Conservation (phyloP, 2,888 invertebrate species). For the Tenthredo amoena region DNA sequence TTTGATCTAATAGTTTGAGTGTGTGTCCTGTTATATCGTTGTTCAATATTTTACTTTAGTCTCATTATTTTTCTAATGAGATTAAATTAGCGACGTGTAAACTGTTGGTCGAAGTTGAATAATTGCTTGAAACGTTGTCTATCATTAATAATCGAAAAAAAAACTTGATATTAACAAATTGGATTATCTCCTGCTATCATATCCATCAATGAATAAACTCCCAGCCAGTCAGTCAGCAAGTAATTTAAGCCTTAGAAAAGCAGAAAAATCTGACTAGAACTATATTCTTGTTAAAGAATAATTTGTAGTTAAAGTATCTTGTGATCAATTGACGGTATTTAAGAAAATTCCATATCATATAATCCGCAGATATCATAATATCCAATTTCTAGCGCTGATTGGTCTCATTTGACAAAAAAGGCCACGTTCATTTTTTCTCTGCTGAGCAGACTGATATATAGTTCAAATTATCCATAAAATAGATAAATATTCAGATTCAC, state of each 20-base stretch:
- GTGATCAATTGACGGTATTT: constrained; percentile 44
- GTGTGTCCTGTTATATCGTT: constrained; percentile 25
- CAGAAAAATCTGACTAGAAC: neutral
- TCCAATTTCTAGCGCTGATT: neutral
- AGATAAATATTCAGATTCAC: neutral
- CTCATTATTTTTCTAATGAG: constrained; percentile 26
- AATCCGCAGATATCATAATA: neutral
- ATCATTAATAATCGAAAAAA: neutral
- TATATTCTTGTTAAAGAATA: neutral
- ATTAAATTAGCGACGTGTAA: neutral
- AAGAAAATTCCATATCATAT: neutral
- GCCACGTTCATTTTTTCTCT: neutral
- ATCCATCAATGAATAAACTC: constrained; percentile 7
- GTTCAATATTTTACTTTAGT: constrained; percentile 3
- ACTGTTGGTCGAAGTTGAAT: constrained; percentile 11
- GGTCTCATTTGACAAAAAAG: neutral
- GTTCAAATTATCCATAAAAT: neutral
- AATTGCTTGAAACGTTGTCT: neutral
- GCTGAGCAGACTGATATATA: neutral
- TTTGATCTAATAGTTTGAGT: constrained; percentile 54
- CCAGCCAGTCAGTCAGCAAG: constrained; percentile 36
- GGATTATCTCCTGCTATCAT: constrained; percentile 11
- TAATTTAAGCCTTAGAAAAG: constrained; percentile 33
- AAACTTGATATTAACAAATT: neutral
- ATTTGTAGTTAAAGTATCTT: neutral